phyloP scores from a whole-genome alignment of 35 echinoderm and acorn worm genomes.

The Ophiothrix spiculata region DNA sequence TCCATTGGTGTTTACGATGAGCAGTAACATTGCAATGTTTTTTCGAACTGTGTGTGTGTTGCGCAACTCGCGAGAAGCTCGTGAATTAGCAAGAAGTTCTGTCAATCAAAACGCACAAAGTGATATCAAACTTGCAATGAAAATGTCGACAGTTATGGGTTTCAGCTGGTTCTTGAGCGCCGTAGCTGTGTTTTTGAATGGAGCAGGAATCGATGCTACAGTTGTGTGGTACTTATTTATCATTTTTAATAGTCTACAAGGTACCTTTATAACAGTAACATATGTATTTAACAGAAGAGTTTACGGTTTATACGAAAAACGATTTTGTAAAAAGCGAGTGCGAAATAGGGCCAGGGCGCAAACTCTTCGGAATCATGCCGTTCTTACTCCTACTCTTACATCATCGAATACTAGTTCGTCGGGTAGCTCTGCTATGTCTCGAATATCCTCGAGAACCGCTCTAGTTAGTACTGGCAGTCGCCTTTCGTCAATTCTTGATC shows the following conservation, averaged over 20 bases:
- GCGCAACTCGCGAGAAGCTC: background rate
- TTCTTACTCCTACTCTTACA: no score
- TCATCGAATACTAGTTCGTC: background rate
- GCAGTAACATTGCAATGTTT: slow-evolving; percentile 54
- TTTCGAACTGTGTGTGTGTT: slow-evolving; percentile 46
- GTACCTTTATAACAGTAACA: slow-evolving; percentile 36
- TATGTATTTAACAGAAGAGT: slow-evolving; percentile 44
- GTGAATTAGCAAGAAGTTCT: background rate
- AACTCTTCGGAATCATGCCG: background rate
- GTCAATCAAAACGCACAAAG: background rate
- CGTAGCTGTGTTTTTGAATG: slow-evolving; percentile 12
- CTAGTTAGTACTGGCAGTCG: background rate
- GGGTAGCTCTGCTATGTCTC: background rate
- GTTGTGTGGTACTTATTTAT: slow-evolving; percentile 57
- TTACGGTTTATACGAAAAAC: slow-evolving; percentile 16
- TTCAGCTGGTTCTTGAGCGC: slow-evolving; percentile 42
- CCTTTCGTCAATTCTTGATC: background rate
- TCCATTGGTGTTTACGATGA: slow-evolving; percentile 36
- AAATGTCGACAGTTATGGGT: slow-evolving; percentile 42
- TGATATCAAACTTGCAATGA: slow-evolving; percentile 29
- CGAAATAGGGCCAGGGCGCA: background rate
- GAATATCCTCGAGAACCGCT: background rate
- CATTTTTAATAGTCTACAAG: slow-evolving; percentile 39
- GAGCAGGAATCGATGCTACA: no score
- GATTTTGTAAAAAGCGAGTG: slow-evolving; percentile 26